Percentiles rank a stretch among this genome's conserved stretches.
Evolutionary conservation across 2,797 vertebrate species (phyloP).

Genomic region (Chanos chanos): DNA sequence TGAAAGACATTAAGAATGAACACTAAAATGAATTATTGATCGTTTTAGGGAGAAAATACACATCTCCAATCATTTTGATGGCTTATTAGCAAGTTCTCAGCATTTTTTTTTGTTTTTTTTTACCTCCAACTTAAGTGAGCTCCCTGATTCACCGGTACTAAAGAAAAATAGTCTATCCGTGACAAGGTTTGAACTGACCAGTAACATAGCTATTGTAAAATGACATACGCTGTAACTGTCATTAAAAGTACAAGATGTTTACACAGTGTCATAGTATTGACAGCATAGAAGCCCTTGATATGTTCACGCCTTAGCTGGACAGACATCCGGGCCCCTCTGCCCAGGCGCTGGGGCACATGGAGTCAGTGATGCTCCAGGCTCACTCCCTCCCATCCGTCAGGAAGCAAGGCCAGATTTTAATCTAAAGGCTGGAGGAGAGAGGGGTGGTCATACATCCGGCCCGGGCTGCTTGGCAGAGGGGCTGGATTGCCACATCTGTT

Average conservation of each 20-base stretch:
- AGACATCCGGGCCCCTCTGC: slow-evolving; percentile 36
- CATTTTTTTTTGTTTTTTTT: too few relatives aligned
- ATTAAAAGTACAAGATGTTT: not conserved
- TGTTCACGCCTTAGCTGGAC: slow-evolving; percentile 34
- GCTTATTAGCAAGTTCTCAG: too few relatives aligned
- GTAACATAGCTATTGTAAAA: not conserved
- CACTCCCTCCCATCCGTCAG: slow-evolving; percentile 45
- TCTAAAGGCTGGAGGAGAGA: slow-evolving; percentile 59
- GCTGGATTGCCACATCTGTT: slow-evolving; percentile 78
- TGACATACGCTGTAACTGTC: too few relatives aligned
- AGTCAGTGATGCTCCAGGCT: slow-evolving; percentile 21
- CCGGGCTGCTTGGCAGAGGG: slow-evolving; percentile 73
- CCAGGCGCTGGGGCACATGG: slow-evolving; percentile 33
- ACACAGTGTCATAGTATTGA: not conserved
- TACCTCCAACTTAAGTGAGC: too few relatives aligned
- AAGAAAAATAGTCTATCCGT: not conserved
- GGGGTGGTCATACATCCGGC: slow-evolving; percentile 72
- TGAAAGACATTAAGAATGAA: too few relatives aligned
- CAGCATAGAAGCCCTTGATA: not conserved
- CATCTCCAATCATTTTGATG: too few relatives aligned
- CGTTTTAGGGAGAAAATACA: too few relatives aligned
- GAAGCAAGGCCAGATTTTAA: slow-evolving; percentile 51
- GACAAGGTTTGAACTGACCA: too few relatives aligned
- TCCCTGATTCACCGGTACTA: not conserved
- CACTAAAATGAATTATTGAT: too few relatives aligned